A percentile compares a stretch with the other conserved stretches of the same genome.
Evolutionary conservation across 2,113 vertebrate species (phyloP).

Genomic region (Hippolais icterina): DNA sequence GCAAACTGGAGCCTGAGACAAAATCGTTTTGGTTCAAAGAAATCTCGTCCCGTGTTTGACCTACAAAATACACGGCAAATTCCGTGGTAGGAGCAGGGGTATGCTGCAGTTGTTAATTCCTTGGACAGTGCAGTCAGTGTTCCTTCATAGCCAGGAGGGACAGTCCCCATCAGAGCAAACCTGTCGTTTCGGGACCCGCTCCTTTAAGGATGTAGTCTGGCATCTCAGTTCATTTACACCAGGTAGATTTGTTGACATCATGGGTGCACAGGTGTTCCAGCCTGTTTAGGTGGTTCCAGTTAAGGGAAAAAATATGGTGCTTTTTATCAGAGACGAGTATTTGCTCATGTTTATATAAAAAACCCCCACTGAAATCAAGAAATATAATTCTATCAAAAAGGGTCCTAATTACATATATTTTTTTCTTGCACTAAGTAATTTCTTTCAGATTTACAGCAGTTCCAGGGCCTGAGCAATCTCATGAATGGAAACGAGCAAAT

Average conservation of each 20-base stretch:
- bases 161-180: no score
- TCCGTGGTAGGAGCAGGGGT: no score
- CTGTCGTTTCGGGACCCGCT: rapidly evolving
- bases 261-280: neutral
- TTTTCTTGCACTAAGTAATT: neutral
- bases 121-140: rapidly evolving
- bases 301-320: neutral
- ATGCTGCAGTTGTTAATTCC: rapidly evolving
- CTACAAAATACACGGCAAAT: rapidly evolving
- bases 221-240: neutral
- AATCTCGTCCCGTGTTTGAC: neutral
- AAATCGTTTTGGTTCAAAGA: neutral
- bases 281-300: rapidly evolving
- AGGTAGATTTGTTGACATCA: rapidly evolving
- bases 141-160: rapidly evolving
- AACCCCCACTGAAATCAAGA: rapidly evolving
- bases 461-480: neutral
- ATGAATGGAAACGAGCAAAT: neutral
- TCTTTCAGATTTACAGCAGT: neutral
- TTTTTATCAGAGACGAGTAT: neutral
- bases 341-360: neutral
- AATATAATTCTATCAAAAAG: neutral
- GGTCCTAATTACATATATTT: neutral
- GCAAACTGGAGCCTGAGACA: neutral
- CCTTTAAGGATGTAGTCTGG: no score